Evolutionary conservation across 2,888 invertebrate species (phyloP).

Genomic region (Cephus nigrinus): DNA sequence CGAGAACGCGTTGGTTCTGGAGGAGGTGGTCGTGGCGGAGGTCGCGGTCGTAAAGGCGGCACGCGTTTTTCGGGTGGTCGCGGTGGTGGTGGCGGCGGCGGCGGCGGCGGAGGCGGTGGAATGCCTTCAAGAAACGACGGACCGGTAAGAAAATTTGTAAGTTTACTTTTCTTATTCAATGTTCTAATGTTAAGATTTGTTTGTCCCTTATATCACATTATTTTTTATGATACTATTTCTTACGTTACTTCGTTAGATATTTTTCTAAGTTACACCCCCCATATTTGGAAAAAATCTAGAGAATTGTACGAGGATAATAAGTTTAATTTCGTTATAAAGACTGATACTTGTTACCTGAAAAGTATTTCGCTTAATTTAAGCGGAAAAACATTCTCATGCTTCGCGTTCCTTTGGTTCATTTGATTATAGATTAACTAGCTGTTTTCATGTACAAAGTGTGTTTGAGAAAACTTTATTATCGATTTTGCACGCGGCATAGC

Average conservation of each 20-base stretch:
- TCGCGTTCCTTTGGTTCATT: neutral
- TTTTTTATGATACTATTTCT: neutral
- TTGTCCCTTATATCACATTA: neutral
- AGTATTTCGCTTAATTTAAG: neutral
- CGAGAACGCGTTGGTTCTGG: conserved; percentile 39
- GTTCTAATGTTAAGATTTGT: neutral
- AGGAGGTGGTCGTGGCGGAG: conserved; percentile 43
- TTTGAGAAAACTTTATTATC: neutral
- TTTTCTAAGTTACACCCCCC: neutral
- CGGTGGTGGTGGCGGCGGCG: conserved; percentile 43
- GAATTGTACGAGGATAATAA: neutral
- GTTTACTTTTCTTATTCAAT: neutral
- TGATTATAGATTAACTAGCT: neutral
- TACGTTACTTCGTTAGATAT: neutral
- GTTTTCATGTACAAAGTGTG: neutral
- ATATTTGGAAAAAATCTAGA: neutral
- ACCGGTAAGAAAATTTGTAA: conserved; percentile 33
- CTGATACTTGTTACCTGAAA: neutral
- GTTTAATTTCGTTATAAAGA: neutral
- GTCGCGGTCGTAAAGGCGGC: conserved; percentile 52
- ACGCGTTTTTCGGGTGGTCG: conserved; percentile 57
- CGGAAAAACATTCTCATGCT: neutral
- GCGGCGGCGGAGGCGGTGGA: conserved; percentile 30
- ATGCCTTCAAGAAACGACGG: conserved; percentile 42
- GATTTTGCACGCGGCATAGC: conserved; percentile 1